Evolutionary conservation across 2,888 invertebrate species (phyloP).

Genomic region (Ophioninae sp.): DNA sequence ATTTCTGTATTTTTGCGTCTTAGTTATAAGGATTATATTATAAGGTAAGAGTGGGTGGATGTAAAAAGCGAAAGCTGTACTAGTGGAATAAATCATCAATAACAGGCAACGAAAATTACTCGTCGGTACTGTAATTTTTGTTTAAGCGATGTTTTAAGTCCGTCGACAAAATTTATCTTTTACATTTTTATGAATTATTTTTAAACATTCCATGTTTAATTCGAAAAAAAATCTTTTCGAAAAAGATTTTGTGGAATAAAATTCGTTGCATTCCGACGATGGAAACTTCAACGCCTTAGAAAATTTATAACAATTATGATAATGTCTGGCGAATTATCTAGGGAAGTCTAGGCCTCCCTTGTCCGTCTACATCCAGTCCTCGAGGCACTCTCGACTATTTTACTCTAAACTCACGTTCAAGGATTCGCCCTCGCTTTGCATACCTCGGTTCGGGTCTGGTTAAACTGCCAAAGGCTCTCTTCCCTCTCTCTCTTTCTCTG

Average conservation of each 20-base stretch:
- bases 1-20: too few species aligned
- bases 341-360: constrained; percentile 13
- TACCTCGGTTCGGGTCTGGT: constrained; percentile 64
- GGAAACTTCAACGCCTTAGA: neutral
- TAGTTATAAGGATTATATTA: too few species aligned
- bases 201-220: neutral
- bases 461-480: constrained; percentile 61
- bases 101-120: too few species aligned
- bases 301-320: constrained; percentile 32
- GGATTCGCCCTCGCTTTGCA: constrained; percentile 68
- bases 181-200: too few species aligned
- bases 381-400: constrained; percentile 57
- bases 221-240: neutral
- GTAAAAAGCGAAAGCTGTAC: too few species aligned
- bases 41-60: too few species aligned
- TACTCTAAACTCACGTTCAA: constrained; percentile 69
- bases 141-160: too few species aligned
- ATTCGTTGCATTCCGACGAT: too few species aligned
- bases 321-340: constrained; percentile 47
- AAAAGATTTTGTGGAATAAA: neutral
- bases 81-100: too few species aligned
- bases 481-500: neutral
- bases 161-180: too few species aligned
- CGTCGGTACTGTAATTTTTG: too few species aligned
- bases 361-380: constrained; percentile 37